Base-by-base conservation (phyloP, 2,797 vertebrate species). In the Saxicola maurus region DNA sequence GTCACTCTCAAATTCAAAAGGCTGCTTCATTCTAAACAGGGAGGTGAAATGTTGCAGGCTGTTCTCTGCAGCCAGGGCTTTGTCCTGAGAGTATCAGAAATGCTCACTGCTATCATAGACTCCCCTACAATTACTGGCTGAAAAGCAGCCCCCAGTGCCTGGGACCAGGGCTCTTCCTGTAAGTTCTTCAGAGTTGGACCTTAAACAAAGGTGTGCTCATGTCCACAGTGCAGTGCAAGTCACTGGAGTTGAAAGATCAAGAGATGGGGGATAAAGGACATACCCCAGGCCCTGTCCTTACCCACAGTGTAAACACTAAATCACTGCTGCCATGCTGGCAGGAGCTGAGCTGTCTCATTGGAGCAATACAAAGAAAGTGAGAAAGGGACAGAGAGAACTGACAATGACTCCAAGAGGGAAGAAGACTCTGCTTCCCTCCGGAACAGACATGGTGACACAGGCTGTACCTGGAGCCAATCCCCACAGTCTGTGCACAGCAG, bases 1-100 rank as follows among this genome's bases (percentile, higher is more conserved):
- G 77, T 76, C 86, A 79, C 45, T 82, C 18, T 86, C 17, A 88
- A 57, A 92, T 90, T 94, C 67, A 79, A 43, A 90, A 90, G 48
- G 15, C 45, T 83, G 37, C 17, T 68, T 81, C 56, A 69, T 82
- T 67, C 14, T 49, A 35, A 82, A 60, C 27, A 33, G 31, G 42
- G 71, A 71, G 35, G 17, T 75, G 45, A 79, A 86, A 86, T 69
- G 56, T 79, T 1, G 0, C 74, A 67, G 77, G 19, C 56, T 83
- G 21, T 21, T 81, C 37, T 85, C 40, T 78, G 76, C 40, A 81
- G 35, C 21, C 43, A 77, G 23, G 6, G 11, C 33, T 87, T 77
- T 83, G 33, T 43, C 60, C 28, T 66, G 37, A 51, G 28, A 31
- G 33, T 37, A 8, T 48, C 33, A 71, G 33, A 80, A 51, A 57